phyloP scores from a whole-genome alignment of 2,797 vertebrate genomes.

The Lateolabrax maculatus region DNA sequence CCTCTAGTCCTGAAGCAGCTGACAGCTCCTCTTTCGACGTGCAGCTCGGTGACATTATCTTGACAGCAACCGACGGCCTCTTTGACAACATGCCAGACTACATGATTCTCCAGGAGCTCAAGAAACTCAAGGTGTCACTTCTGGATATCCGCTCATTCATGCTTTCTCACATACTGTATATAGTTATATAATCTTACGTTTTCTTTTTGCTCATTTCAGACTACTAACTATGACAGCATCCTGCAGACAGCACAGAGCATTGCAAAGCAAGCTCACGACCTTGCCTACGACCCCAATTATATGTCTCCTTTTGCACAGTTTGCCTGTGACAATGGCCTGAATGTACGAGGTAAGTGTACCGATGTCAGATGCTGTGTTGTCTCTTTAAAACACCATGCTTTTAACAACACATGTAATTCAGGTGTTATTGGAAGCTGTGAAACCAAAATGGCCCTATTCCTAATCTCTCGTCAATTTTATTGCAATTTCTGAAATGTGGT shows the following conservation, averaged over 20 bases:
- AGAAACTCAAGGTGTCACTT: conserved; percentile 94
- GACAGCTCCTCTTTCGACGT: conserved; percentile 98
- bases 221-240: conserved; percentile 96
- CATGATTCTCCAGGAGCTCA: conserved; percentile 98
- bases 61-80: conserved; percentile 96
- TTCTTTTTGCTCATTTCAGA: conserved; percentile 78
- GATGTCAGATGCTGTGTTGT: background rate
- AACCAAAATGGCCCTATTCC: background rate
- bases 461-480: background rate
- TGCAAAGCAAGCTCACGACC: conserved; percentile 96
- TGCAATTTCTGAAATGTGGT: too few relatives aligned
- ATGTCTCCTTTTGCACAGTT: conserved; percentile 99
- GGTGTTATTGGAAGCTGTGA: background rate
- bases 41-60: conserved; percentile 97
- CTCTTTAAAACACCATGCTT: background rate
- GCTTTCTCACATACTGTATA: background rate
- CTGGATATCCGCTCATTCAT: background rate
- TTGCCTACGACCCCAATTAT: conserved; percentile 98
- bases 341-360: conserved; percentile 93
- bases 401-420: background rate
- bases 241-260: conserved; percentile 97
- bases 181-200: too few relatives aligned
- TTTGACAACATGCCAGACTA: conserved; percentile 99
- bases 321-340: conserved; percentile 98
- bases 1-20: conserved; percentile 92